Evolutionary conservation across 2,888 invertebrate species (phyloP), one percentile per base, ranked within the genome.

Genomic region (Phyllotreta striolata): DNA sequence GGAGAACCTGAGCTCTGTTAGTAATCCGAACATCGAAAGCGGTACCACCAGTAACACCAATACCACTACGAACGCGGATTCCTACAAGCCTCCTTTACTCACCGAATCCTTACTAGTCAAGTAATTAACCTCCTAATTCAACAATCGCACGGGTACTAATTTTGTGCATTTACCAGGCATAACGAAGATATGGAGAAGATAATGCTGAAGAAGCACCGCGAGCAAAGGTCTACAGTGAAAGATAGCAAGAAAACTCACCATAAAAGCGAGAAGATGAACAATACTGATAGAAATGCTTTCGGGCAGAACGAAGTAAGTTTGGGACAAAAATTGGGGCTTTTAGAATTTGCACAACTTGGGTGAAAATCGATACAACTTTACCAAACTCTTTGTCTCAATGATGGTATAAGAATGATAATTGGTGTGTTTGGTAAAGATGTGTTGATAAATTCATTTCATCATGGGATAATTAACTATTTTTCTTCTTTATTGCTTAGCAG

Each of bases 101-200:
- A 90, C 89, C 0, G 87, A 88, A 76, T 85, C 84, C 0, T 72
- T 89, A 46, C 78, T 90, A 4, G 84, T 81, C 60, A 84, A 82
- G 84, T 84, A 76, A 75, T 71, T 63, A 35, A 54, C 1, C 43
- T 34, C n/a, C n/a, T 12, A 9, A 60, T 55, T 14, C 13, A 12
- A 3, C 10, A 5, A 14, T 7, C n/a, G n/a, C 5, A 39, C 6
- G n/a, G n/a, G 9, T 54, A 54, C 13, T n/a, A 44, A 14, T 40
- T 44, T 1, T 34, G 14, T n/a, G 14, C 6, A 58, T 55, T 4
- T 70, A 74, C 44, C 72, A 91, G 91, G 74, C 94, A 94, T 78
- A 93, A 93, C 72, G 85, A 87, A 67, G 89, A 91, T 64, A 94
- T 94, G 93, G 92, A 93, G 77, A 91, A 90, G 73, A 84, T 87